Evolutionary conservation across 2,888 invertebrate species (phyloP).

Genomic region (Hirtodrosophila histrioides): DNA sequence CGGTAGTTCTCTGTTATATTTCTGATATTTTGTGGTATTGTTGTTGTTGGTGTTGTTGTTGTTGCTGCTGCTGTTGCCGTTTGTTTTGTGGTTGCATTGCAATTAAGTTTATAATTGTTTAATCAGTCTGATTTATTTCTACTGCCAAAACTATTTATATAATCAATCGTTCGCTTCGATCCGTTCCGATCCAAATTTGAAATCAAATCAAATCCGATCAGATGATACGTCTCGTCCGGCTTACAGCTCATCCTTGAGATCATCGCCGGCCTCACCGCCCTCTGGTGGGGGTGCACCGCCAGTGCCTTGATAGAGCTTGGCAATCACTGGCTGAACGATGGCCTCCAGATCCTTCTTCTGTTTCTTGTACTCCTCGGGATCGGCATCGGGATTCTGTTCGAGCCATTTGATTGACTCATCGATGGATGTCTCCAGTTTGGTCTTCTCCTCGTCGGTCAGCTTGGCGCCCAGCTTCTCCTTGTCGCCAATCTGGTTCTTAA

Average conservation of each 20-base stretch:
- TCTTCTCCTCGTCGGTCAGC: conserved; percentile 93
- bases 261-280: conserved; percentile 89
- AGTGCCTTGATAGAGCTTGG: conserved; percentile 96
- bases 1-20: conserved; percentile 5
- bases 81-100: conserved; percentile 34
- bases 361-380: conserved; percentile 95
- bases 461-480: conserved; percentile 99
- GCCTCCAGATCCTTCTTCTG: conserved; percentile 98
- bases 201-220: too few relatives aligned
- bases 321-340: conserved; percentile 98
- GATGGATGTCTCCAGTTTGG: conserved; percentile 97
- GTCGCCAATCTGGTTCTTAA: conserved; percentile 98
- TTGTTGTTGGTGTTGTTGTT: conserved; percentile 2
- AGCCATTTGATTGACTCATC: conserved; percentile 99
- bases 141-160: conserved; percentile 69
- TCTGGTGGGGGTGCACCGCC: conserved; percentile 91
- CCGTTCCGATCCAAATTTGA: conserved; percentile 21
- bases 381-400: conserved; percentile 96
- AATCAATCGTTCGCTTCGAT: conserved; percentile 32
- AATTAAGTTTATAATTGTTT: conserved; percentile 66
- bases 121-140: conserved; percentile 81
- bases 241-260: conserved; percentile 94
- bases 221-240: conserved; percentile 22
- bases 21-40: conserved; percentile 27
- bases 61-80: conserved; percentile 26